phyloP scores from a whole-genome alignment of 2,797 vertebrate genomes.

The Lacerta bilineata region DNA sequence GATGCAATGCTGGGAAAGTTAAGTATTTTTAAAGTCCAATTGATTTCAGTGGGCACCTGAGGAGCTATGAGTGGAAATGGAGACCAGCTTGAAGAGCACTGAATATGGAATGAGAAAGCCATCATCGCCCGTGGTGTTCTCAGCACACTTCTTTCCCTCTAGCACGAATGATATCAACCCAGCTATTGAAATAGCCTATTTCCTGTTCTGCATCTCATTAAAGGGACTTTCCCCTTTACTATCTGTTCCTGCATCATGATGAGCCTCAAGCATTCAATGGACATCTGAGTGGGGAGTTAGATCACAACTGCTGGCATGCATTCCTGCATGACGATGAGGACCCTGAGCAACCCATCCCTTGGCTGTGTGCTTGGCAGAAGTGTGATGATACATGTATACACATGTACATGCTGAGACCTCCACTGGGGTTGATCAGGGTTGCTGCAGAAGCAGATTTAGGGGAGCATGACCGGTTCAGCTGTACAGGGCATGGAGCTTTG shows the following conservation, averaged over 20 bases:
- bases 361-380: background rate
- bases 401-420: too few species aligned
- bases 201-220: background rate
- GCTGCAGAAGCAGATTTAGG: too few species aligned
- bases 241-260: background rate
- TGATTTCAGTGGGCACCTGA: slow-evolving; percentile 3
- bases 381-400: background rate
- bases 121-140: background rate
- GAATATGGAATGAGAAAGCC: background rate
- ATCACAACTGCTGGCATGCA: background rate
- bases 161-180: background rate
- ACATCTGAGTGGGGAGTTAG: background rate
- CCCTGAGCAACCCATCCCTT: background rate
- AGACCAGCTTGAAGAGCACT: background rate
- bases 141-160: background rate
- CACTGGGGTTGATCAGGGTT: too few species aligned
- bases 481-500: too few species aligned
- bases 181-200: background rate
- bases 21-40: background rate
- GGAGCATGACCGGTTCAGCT: too few species aligned
- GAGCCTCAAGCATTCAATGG: background rate
- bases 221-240: background rate
- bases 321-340: background rate
- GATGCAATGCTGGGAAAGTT: slow-evolving; percentile 17
- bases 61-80: background rate